Base-by-base conservation (phyloP, 2,113 vertebrate species). In the Xenopus borealis region DNA sequence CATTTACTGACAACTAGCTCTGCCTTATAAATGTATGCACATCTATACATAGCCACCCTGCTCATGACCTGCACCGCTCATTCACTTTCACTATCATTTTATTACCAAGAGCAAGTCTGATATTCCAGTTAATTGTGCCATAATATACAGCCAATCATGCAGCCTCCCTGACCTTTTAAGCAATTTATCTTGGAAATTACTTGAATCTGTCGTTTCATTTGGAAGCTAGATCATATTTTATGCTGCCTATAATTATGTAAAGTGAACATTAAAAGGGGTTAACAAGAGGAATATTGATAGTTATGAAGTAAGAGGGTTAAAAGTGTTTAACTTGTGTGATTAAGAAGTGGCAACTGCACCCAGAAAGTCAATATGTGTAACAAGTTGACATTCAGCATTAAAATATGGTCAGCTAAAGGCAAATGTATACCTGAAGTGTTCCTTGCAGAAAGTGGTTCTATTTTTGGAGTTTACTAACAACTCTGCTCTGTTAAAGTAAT, bases 201-300 rank as follows among this genome's bases (percentile, higher is more conserved):
- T n/a, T 55, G 53, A 55, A 55, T 16, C 17, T 55, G 53, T 55
- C 53, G 16, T 55, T 55, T 55, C 53, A n/a, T 16, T 55, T 55
- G 53, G 53, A 16, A 55, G 16, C 7, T 55, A n/a, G 53, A 55
- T 40, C 5, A 40, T 55, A 55, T 55, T 55, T 55, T 55, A 55
- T 55, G 17, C 53, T n/a, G 5, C 7, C 53, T 55, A n/a, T 16
- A 55, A 55, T 55, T 55, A 55, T 55, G 17, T 16, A 55, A 55
- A 55, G 17, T 55, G 53, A 55, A 55, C 53, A 55, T 55, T 55
- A 55, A 55, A 55, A 55, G 53, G 53, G 53, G 53, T 55, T 55
- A 55, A 55, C 53, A 55, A 55, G 53, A n/a, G 17, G 3, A n/a
- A 16, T 55, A n/a, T 55, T 55, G 53, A 55, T 55, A 55, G 12